Evolutionary conservation across 2,113 vertebrate species (phyloP).

Genomic region (Campylorhamphus procurvoides): DNA sequence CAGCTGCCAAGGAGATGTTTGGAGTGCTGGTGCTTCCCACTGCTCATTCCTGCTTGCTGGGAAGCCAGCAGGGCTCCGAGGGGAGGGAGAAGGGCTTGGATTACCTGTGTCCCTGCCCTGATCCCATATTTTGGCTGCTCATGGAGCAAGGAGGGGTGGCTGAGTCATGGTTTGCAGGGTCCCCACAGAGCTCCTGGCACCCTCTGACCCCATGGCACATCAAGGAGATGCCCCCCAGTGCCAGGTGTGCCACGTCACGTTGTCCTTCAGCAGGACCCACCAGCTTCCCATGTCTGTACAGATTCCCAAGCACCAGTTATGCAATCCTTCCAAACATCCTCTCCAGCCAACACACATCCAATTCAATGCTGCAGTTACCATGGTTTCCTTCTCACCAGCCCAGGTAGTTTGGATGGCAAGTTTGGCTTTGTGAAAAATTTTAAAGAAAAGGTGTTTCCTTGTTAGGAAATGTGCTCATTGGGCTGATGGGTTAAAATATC

Average conservation of each 20-base stretch:
- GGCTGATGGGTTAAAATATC: background rate
- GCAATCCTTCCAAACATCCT: conserved; percentile 7
- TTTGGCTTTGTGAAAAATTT: background rate
- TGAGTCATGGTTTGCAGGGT: background rate
- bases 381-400: conserved; percentile 42
- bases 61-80: background rate
- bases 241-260: background rate
- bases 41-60: background rate
- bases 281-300: background rate
- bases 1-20: background rate
- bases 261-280: background rate
- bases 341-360: conserved; percentile 18
- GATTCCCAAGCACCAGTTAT: conserved; percentile 5
- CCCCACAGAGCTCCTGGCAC: background rate
- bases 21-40: background rate
- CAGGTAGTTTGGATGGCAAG: conserved; percentile 1
- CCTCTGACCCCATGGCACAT: background rate
- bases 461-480: background rate
- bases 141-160: background rate
- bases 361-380: conserved; percentile 34
- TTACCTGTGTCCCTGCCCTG: background rate
- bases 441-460: background rate
- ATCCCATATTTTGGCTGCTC: accelerated
- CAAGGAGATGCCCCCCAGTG: background rate
- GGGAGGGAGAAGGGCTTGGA: background rate